Conservation (phyloP, 2,888 invertebrate genomes). For the Hedychridium roseum region DNA sequence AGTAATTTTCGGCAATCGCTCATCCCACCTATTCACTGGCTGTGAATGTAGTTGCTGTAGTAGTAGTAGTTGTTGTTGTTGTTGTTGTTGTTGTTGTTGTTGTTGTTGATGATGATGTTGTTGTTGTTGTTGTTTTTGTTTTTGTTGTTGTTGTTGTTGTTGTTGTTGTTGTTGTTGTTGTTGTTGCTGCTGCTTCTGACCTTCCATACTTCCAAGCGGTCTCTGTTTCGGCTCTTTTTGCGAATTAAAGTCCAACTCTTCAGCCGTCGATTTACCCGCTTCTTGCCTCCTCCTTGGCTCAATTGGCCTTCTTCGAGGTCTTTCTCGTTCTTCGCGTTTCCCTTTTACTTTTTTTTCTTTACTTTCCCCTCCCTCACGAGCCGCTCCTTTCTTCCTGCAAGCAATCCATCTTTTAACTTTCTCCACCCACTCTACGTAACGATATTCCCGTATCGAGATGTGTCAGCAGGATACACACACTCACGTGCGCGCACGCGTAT, state of each 20-base stretch:
- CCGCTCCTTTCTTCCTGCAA: slow-evolving; percentile 47
- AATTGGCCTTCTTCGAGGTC: slow-evolving; percentile 16
- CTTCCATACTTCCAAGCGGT: no score
- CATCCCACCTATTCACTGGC: slow-evolving; percentile 50
- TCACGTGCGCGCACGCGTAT: neutral
- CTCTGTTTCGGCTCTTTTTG: no score
- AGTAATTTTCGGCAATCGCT: slow-evolving; percentile 75
- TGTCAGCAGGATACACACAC: neutral
- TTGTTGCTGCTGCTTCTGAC: no score
- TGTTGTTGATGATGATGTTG: no score
- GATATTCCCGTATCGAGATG: slow-evolving; percentile 1
- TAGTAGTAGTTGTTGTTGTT: no score
- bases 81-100: no score
- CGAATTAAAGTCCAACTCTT: no score
- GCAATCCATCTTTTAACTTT: slow-evolving; percentile 3
- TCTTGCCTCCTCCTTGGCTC: slow-evolving; percentile 9
- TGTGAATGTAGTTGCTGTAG: no score
- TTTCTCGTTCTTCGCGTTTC: slow-evolving; percentile 32
- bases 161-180: no score
- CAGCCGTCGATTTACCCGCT: no score
- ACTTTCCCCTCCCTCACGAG: slow-evolving; percentile 9
- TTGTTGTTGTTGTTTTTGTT: no score
- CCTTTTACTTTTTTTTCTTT: slow-evolving; percentile 9
- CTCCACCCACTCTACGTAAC: slow-evolving; percentile 8
- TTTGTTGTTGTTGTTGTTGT: no score